Evolutionary conservation across 1,140 invertebrate species (phyloP).

Genomic region (Rhyacophila brunnea): DNA sequence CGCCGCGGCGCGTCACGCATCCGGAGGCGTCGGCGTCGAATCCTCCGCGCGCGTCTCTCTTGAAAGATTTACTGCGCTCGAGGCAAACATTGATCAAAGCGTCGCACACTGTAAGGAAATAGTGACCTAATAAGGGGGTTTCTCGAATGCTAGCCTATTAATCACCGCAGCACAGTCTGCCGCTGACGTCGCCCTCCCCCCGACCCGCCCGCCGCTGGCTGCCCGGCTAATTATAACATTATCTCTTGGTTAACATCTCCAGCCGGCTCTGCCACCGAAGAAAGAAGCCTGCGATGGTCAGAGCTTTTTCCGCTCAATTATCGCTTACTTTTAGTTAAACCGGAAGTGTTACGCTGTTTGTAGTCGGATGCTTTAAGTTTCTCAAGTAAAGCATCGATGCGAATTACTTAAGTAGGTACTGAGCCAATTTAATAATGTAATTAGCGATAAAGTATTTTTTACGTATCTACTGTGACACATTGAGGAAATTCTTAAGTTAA

Average conservation of each 20-base stretch:
- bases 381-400: too few relatives aligned
- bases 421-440: too few relatives aligned
- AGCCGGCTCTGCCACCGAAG: too few relatives aligned
- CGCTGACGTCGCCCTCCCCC: slow-evolving; percentile 1
- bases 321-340: neutral
- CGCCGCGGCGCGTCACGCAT: neutral
- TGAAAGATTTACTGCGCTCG: neutral
- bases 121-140: slow-evolving; percentile 4
- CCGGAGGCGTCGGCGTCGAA: neutral
- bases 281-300: too few relatives aligned
- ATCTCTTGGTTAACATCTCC: slow-evolving; percentile 27
- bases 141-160: neutral
- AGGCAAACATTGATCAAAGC: neutral
- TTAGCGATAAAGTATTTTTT: too few relatives aligned
- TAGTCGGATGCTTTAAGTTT: too few relatives aligned
- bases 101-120: neutral
- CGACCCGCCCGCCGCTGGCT: neutral
- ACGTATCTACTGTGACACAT: too few relatives aligned
- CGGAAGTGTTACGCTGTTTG: too few relatives aligned
- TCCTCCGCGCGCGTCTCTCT: neutral
- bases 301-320: neutral
- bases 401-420: too few relatives aligned
- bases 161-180: slow-evolving; percentile 4
- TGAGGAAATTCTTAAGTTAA: too few relatives aligned
- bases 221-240: slow-evolving; percentile 26